phyloP scores from a whole-genome alignment of 2,888 invertebrate species.

The Lacanobia wlatinum region DNA sequence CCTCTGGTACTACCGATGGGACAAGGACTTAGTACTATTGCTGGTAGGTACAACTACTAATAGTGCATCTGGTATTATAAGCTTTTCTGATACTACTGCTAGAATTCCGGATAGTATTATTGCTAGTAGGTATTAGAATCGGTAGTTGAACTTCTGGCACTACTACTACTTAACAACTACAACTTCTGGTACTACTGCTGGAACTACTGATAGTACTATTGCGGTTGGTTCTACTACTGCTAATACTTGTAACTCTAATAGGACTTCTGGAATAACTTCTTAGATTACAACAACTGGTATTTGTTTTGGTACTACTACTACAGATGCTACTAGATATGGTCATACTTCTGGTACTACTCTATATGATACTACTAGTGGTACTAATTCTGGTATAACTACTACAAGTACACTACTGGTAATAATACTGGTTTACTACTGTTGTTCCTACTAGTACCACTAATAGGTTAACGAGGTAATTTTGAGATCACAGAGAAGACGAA shows the following conservation, averaged over 20 bases:
- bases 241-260: neutral
- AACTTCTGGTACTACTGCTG: too few species aligned
- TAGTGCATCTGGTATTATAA: neutral
- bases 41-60: neutral
- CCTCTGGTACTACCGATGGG: too few species aligned
- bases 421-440: neutral
- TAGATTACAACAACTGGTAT: neutral
- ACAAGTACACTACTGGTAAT: neutral
- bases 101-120: neutral
- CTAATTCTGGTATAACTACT: neutral
- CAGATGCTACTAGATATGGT: neutral
- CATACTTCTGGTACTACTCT: neutral
- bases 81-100: neutral
- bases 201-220: too few species aligned
- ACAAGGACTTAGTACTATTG: neutral
- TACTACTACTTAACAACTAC: too few species aligned
- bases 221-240: too few species aligned
- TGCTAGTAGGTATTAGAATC: too few species aligned
- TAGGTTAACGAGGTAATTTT: constrained; percentile 4
- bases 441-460: neutral
- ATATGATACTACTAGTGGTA: neutral
- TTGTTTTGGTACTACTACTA: neutral
- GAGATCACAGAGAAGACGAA: constrained; percentile 16
- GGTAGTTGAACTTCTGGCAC: too few species aligned
- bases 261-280: neutral